Evolutionary conservation across 2,797 vertebrate genomes (phyloP).

Genomic region (Sardinella longiceps): DNA sequence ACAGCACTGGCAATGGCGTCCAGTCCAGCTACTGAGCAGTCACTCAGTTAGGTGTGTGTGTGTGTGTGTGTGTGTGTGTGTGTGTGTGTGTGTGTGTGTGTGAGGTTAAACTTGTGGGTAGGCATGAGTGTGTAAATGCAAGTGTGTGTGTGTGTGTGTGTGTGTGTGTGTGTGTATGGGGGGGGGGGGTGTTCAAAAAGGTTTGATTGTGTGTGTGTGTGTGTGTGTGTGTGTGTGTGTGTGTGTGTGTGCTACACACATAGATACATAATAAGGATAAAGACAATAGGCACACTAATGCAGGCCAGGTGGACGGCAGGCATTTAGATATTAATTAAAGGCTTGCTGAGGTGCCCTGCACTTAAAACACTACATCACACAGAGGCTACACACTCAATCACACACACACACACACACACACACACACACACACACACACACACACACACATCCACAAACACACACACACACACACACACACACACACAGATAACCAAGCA

Average conservation of each 20-base stretch:
- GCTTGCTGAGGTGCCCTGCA: neutral
- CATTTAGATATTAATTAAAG: constrained; percentile 58
- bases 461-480: constrained; percentile 46
- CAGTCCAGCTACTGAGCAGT: constrained; percentile 43
- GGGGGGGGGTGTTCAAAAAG: no score
- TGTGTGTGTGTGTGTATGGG: neutral
- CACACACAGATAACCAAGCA: constrained; percentile 17
- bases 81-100: neutral
- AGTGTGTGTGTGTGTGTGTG: neutral
- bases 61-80: constrained; percentile 30
- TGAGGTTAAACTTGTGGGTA: no score
- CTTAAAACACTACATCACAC: constrained; percentile 44
- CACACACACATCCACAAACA: neutral
- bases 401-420: constrained; percentile 33
- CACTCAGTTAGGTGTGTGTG: constrained; percentile 45
- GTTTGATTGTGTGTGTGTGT: neutral
- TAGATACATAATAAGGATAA: constrained; percentile 49
- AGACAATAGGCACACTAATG: constrained; percentile 66
- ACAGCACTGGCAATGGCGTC: constrained; percentile 66
- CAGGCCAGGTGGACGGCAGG: constrained; percentile 69
- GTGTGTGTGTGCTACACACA: neutral
- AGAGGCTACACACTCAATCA: constrained; percentile 26
- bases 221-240: constrained; percentile 13
- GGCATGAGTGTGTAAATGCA: neutral
- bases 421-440: neutral